phyloP scores from a whole-genome alignment of 2,888 invertebrate species.

The Aphidius colemani region DNA sequence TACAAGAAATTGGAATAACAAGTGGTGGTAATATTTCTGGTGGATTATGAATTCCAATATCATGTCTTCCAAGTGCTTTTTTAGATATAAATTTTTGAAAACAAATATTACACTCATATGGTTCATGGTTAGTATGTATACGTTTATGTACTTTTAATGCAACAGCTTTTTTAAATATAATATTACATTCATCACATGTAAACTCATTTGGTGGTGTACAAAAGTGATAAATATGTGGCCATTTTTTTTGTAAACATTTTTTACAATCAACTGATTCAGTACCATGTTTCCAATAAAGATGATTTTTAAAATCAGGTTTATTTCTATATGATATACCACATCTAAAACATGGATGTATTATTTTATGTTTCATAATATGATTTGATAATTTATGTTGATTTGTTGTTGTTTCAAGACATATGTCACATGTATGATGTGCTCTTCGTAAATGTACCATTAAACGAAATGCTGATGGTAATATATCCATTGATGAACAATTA shows the following conservation, averaged over 20 bases:
- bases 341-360: conserved; percentile 84
- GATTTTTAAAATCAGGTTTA: conserved; percentile 86
- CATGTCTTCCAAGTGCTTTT: conserved; percentile 76
- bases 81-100: conserved; percentile 80
- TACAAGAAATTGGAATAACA: conserved; percentile 24
- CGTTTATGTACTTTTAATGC: conserved; percentile 84
- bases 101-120: conserved; percentile 78
- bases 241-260: conserved; percentile 84
- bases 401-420: conserved; percentile 81
- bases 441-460: conserved; percentile 87
- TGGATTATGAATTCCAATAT: conserved; percentile 65
- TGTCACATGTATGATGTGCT: conserved; percentile 84
- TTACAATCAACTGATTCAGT: conserved; percentile 86
- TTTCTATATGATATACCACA: conserved; percentile 88
- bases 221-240: conserved; percentile 91
- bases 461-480: conserved; percentile 84
- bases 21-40: conserved; percentile 17
- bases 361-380: conserved; percentile 89
- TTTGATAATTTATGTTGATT: conserved; percentile 81
- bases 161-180: conserved; percentile 76
- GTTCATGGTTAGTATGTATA: conserved; percentile 73
- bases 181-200: conserved; percentile 79
- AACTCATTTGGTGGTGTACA: conserved; percentile 81
- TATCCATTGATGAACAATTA: conserved; percentile 72
- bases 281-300: conserved; percentile 91